phyloP scores from a whole-genome alignment of 2,888 invertebrate species.

The Heliconius sara region DNA sequence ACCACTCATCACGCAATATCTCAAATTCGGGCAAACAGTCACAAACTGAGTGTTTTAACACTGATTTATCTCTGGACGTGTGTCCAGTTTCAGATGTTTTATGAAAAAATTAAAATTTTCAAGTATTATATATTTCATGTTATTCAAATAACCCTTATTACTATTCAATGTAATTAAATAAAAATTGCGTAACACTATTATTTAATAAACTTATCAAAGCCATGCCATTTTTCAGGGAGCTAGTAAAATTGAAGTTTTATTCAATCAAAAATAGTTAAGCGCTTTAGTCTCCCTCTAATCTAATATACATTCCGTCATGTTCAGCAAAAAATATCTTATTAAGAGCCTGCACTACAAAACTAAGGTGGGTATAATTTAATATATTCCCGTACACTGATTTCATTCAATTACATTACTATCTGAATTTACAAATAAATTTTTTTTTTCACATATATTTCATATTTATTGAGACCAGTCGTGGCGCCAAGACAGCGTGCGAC shows the following conservation, averaged over 20 bases:
- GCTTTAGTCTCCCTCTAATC: slow-evolving; percentile 18
- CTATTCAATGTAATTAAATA: background rate
- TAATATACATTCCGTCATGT: slow-evolving; percentile 15
- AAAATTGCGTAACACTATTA: background rate
- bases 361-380: slow-evolving; percentile 13
- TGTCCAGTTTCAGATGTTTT: too few species aligned
- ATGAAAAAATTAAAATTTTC: too few species aligned
- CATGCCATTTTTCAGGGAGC: background rate
- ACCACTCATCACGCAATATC: too few species aligned
- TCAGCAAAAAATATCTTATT: slow-evolving; percentile 24
- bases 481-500: too few species aligned
- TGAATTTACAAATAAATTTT: background rate
- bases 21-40: too few species aligned
- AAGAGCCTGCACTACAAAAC: slow-evolving; percentile 14
- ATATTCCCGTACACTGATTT: background rate
- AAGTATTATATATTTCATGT: too few species aligned
- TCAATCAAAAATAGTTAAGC: slow-evolving; percentile 18
- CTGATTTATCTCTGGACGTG: too few species aligned
- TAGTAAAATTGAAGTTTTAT: background rate
- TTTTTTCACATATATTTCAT: background rate
- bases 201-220: background rate
- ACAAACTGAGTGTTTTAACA: too few species aligned
- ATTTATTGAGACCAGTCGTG: too few species aligned
- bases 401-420: background rate
- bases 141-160: too few species aligned